phyloP scores from a whole-genome alignment of 1,140 invertebrate species.

The Calephelis virginiensis region DNA sequence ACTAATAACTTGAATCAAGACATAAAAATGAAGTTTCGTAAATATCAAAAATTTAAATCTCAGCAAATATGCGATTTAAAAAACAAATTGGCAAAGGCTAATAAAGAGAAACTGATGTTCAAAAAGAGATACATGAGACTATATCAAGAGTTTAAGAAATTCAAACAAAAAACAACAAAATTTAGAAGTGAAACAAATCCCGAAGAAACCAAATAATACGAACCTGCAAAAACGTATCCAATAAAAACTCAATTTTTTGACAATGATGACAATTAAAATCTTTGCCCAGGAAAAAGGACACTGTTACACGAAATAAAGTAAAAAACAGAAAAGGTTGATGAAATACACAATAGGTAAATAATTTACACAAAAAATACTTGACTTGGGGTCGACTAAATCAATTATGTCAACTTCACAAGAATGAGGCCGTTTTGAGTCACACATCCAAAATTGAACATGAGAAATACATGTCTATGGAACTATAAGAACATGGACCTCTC shows the following conservation, averaged over 20 bases:
- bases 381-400: background rate
- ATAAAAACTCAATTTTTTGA: slow-evolving; percentile 13
- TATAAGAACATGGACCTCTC: slow-evolving; percentile 9
- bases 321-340: too few relatives aligned
- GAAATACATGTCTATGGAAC: background rate
- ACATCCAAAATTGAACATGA: background rate
- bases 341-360: too few relatives aligned
- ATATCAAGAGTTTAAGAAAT: slow-evolving; percentile 9
- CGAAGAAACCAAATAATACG: slow-evolving; percentile 14
- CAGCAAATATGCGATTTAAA: slow-evolving; percentile 15
- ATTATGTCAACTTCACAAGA: slow-evolving; percentile 5
- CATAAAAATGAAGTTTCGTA: slow-evolving; percentile 15
- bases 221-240: slow-evolving; percentile 8
- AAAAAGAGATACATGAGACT: slow-evolving; percentile 19
- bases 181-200: slow-evolving; percentile 10
- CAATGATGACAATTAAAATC: too few relatives aligned
- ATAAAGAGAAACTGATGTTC: slow-evolving; percentile 16
- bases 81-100: slow-evolving; percentile 16
- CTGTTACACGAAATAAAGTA: too few relatives aligned
- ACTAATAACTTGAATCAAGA: slow-evolving; percentile 13
- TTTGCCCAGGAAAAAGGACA: too few relatives aligned
- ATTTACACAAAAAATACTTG: background rate
- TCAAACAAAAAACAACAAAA: background rate
- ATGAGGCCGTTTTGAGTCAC: slow-evolving; percentile 7
- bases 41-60: slow-evolving; percentile 16